Evolutionary conservation across 2,113 vertebrate species (phyloP), one percentile per base, ranked within the genome.

Genomic region (Prionailurus bengalensis): DNA sequence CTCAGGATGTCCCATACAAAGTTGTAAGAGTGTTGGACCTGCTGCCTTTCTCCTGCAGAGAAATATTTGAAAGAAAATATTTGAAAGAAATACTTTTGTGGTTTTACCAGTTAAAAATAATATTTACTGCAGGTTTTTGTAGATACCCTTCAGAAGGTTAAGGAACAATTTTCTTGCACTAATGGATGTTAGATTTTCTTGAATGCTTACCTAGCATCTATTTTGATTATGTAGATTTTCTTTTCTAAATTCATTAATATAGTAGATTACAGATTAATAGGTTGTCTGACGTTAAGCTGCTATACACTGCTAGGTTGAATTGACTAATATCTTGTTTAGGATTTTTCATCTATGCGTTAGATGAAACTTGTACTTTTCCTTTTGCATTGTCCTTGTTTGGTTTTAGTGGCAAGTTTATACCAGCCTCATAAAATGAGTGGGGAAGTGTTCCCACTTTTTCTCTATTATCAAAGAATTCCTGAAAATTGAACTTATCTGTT

Each of bases 391-490:
- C 71, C 23, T 42, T 82, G 79, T 94, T 58, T 94, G n/a, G 25
- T 70, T 92, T 88, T 84, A 79, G 66, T 76, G 51, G 68, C 51
- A 70, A 33, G 11, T 93, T 82, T 89, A 89, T 58, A 86, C 4
- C 11, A 29, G 17, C 33, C 39, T 78, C 65, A 89, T 66, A 76
- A 91, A 95, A 93, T 85, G 21, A 93, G 6, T 45, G 94, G 13
- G 48, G 58, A 88, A 86, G 1, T 51, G 83, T 42, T 88, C 29
- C 7, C 51, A 39, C 3, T 11, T 87, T 45, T 97, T 89, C 53
- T 85, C 33, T 97, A 83, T 87, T 36, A 39, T 91, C 87, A 45
- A 87, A 95, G 90, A 93, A 83, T 73, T 73, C 88, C 17, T 91
- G 74, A 94, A 90, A 94, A 94, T 91, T 78, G 84, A 92, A 78